Base-by-base conservation (phyloP, 2,888 invertebrate genomes). In the Pegoplata infirma region DNA sequence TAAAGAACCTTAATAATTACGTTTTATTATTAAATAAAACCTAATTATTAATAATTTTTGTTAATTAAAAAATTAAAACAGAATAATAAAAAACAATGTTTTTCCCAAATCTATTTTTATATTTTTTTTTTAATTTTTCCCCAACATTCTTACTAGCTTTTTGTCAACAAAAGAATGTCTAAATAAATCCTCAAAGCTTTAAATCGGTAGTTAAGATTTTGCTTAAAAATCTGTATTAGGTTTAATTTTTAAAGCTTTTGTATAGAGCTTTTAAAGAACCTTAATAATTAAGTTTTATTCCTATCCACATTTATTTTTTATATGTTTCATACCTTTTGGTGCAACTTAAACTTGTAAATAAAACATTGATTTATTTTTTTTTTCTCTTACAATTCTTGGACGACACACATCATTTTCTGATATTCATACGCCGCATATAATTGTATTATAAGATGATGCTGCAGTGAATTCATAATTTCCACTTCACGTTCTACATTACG, bases 351-450 rank as follows among this genome's bases (percentile, higher is more conserved):
- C 32, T 32, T 64, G 16, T 23, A 23, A 23, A 7, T n/a, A n/a
- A 51, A 23, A 51, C 14, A 25, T 12, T 21, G 10, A 17, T 14
- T 36, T 47, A n/a, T n/a, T 63, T 32, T 49, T 32, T 49, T 49
- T 28, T 36, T 10, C 12, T 51, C 97, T 95, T 91, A 99, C 99
- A 99, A 92, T 92, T 99, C 99, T 81, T 99, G 92, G 82, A 99
- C 95, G 84, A 99, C 96, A 90, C 98, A 97, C 94, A 99, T 98
- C 87, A 96, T 95, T 90, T 96, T 96, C 84, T 94, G 94, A 90
- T 94, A 94, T 90, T 98, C 98, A 90, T 97, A 98, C 10, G 98
- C 98, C 86, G 99, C 99, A 90, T 98, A 99, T 51, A 99, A 93
- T 90, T 99, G 99, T 85, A 99, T 96, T 59, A 99, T 94, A 81